Evolutionary conservation across 2,888 invertebrate genomes (phyloP).

Genomic region (Scaptomyza flava): DNA sequence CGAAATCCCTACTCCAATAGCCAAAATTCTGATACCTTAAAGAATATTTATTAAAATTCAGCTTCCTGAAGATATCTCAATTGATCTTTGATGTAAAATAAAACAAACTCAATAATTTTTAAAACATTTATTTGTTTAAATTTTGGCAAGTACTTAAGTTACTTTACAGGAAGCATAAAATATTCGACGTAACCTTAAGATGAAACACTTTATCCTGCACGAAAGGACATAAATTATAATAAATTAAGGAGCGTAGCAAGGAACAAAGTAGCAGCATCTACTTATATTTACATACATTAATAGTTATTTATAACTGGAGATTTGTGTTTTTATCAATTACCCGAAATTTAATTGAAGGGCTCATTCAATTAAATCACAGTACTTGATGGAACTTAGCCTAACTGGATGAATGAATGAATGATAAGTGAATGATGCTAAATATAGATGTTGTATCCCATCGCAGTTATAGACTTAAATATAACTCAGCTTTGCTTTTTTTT

Average conservation of each 20-base stretch:
- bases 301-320: slow-evolving; percentile 1
- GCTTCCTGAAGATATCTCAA: not conserved
- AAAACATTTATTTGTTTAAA: slow-evolving; percentile 28
- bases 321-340: slow-evolving; percentile 56
- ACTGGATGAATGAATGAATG: not conserved
- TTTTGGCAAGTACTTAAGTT: slow-evolving; percentile 1
- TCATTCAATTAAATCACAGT: slow-evolving; percentile 76
- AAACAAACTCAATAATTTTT: slow-evolving; percentile 3
- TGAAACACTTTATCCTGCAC: slow-evolving; percentile 26
- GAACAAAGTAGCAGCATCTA: slow-evolving; percentile 24
- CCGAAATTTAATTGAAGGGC: slow-evolving; percentile 76
- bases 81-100: not conserved
- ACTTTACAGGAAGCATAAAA: slow-evolving; percentile 11
- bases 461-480: slow-evolving; percentile 41
- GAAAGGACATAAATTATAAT: not conserved
- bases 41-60: not conserved
- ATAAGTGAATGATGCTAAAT: not conserved
- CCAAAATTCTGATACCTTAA: too few species aligned
- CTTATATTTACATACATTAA: not conserved
- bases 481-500: slow-evolving; percentile 70
- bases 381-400: slow-evolving; percentile 37
- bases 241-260: slow-evolving; percentile 14
- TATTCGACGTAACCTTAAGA: not conserved
- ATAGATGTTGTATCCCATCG: not conserved
- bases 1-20: too few species aligned